Evolutionary conservation across 2,797 vertebrate genomes (phyloP), one percentile per base, ranked within the genome.

Genomic region (Coregonus suidteri): DNA sequence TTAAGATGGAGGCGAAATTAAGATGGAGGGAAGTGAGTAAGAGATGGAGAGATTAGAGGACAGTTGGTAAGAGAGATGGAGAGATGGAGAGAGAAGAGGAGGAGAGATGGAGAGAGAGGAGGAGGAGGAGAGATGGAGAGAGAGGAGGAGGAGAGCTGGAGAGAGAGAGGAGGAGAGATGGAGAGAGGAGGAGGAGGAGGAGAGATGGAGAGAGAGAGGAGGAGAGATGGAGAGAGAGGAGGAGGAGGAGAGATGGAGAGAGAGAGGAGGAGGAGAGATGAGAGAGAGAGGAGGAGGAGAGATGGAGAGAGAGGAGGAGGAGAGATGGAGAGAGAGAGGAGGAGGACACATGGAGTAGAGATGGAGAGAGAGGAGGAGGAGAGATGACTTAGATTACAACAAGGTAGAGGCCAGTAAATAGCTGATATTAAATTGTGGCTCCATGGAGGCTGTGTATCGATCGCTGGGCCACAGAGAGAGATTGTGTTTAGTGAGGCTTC

Each of bases 311-410:
- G 16, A 37, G 52, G 1, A 56, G 25, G 18, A 41, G 47, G 14
- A 16, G 52, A 54, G 52, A 59, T 15, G 4, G 53, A 4, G 52
- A 3, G 11, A 70, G 16, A 18, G 16, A 37, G 52, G 4, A 73
- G 14, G 18, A 41, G 47, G 14, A 11, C 1, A 34, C 1, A 34
- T 34, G 20, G 69, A 71, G 37, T 18, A 16, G 41, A 25, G 14
- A n/a, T 65, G 64, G 25, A 34, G 62, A 52, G n/a, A 66, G 74
- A n/a, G 14, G 51, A 34, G 25, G 77, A 88, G 83, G 86, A 88
- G 83, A 89, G 89, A 91, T 94, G 93, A 93, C 91, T 93, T 93
- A 91, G 88, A 91, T 91, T 91, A 93, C 93, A 94, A 93, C 93
- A 92, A 93, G 85, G 81, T 84, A 81, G 86, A 85, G 78, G 90